Percentiles rank a stretch among this genome's conserved stretches.
Conservation (phyloP, 2,113 vertebrate genomes). For the Tauraco erythrolophus region DNA sequence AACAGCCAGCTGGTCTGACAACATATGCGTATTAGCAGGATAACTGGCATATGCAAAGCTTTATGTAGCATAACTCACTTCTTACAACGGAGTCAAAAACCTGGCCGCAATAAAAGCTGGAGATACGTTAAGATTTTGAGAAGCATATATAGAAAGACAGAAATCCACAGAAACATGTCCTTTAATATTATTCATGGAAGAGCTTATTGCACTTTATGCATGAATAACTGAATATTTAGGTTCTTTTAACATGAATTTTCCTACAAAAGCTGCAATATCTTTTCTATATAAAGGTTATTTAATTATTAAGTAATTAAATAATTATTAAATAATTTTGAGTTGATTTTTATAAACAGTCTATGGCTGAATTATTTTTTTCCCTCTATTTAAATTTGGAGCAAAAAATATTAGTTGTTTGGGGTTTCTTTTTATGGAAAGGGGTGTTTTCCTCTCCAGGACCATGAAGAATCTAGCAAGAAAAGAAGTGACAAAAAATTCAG, state of each 20-base stretch:
- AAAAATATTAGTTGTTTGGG: not conserved
- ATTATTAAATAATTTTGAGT: not conserved
- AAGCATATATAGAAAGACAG: not conserved
- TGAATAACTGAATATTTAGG: not conserved
- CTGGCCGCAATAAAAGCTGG: not conserved
- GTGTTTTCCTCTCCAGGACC: not conserved
- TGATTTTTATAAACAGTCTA: not conserved
- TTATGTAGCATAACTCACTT: not conserved
- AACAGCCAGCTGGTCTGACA: slow-evolving; percentile 16
- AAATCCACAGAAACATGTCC: not conserved
- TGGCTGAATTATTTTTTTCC: not conserved
- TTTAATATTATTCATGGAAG: not conserved
- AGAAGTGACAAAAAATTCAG: not conserved
- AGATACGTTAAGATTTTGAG: not conserved
- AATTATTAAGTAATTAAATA: not conserved
- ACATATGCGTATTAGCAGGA: not conserved
- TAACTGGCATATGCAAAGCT: not conserved
- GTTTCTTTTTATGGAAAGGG: not conserved
- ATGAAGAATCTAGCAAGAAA: not conserved
- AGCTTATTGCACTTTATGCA: not conserved
- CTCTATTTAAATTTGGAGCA: not conserved
- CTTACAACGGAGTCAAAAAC: not conserved
- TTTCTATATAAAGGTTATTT: not conserved
- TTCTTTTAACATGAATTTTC: not conserved
- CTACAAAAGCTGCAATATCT: not conserved